Evolutionary conservation across 2,888 invertebrate genomes (phyloP), one percentile per base, ranked within the genome.

Genomic region (Monoplex corrugatus): DNA sequence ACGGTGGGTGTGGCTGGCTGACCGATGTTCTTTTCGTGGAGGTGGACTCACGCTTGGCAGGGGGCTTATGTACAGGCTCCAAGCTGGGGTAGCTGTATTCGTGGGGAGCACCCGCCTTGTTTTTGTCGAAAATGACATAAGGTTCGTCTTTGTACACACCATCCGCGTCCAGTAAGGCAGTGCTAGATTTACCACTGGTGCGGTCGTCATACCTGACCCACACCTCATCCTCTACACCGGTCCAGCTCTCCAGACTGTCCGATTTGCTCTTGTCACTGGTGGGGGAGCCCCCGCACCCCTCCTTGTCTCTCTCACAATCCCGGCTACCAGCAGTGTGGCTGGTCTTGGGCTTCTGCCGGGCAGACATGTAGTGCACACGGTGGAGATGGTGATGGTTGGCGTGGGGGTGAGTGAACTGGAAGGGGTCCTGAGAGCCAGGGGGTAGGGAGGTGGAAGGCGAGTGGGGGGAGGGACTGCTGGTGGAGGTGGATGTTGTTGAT

Each of bases 41-140:
- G 84, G 92, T 93, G 89, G 93, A 93, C 91, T 95, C 95, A 83
- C 94, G 92, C 90, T 94, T 94, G 38, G 93, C 91, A 32, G 94
- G 92, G 63, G 93, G 93, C 91, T 94, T 94, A 72, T 93, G 93
- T 83, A 95, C 91, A 35, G 95, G 94, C 91, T 96, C 96, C 92
- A 98, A 97, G 91, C 97, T 97, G 0, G 98, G 98, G 96, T 98
- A 98, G 93, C 98, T 97, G 96, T 98, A 98, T 93, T 98, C 98
- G 96, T 98, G 98, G 92, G 92, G 92, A 90, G 92, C 91, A 45
- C 87, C 90, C 44, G 89, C 92, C 89, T 92, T 93, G 88, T 92
- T 93, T 91, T 93, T 93, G 86, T 93, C 93, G 89, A 95, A 94
- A 43, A 93, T 93, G 50, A 94, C 95, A 91, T 94, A 95, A 10